Evolutionary conservation across 2,113 vertebrate genomes (phyloP).

Genomic region (Pseudolaguvia tuberculata): DNA sequence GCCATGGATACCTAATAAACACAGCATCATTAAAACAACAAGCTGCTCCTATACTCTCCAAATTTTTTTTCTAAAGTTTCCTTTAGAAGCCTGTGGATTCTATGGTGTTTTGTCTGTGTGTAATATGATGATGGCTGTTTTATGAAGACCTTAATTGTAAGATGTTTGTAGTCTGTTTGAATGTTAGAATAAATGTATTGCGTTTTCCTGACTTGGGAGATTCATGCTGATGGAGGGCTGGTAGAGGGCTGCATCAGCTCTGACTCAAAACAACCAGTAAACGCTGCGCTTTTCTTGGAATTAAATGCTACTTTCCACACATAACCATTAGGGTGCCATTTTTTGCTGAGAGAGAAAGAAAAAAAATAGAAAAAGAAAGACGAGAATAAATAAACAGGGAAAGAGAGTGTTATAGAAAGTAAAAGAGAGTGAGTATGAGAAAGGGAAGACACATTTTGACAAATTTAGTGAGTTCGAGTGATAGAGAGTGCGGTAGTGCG

Average conservation of each 20-base stretch:
- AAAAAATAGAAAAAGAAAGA: neutral
- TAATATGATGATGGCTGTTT: conserved; percentile 21
- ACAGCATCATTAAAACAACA: conserved; percentile 25
- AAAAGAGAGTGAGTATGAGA: too few species aligned
- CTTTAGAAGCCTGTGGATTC: neutral
- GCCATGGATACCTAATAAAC: conserved; percentile 44
- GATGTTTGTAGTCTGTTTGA: conserved; percentile 7
- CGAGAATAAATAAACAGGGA: neutral
- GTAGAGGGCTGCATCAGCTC: conserved; percentile 33
- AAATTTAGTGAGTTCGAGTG: too few species aligned
- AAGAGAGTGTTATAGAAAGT: too few species aligned
- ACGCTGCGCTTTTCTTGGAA: conserved; percentile 35
- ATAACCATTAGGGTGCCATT: conserved; percentile 10
- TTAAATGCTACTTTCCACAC: conserved; percentile 30
- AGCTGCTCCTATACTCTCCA: conserved; percentile 21
- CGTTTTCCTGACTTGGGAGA: conserved; percentile 17
- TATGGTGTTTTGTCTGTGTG: conserved; percentile 15
- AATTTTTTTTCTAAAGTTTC: neutral
- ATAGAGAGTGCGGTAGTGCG: too few species aligned
- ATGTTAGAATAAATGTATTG: neutral
- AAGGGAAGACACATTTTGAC: too few species aligned
- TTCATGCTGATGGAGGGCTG: neutral
- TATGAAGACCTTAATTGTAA: conserved; percentile 16
- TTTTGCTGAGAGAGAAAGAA: conserved; percentile 10
- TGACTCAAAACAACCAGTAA: conserved; percentile 42